phyloP scores from a whole-genome alignment of 2,888 invertebrate genomes.

The Leptopilina syphax region DNA sequence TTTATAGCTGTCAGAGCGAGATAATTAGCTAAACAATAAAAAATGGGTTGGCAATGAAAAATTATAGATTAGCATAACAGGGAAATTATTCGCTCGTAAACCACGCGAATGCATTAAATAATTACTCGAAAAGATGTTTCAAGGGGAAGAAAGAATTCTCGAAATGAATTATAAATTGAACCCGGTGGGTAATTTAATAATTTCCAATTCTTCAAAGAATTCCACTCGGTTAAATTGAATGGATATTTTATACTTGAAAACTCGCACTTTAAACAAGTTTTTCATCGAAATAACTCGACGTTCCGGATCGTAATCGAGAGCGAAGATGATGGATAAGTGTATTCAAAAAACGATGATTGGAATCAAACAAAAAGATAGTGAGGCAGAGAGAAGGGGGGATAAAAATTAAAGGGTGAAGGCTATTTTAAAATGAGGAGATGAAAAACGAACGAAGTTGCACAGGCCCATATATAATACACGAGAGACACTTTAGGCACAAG shows the following conservation, averaged over 20 bases:
- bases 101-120: constrained; percentile 27
- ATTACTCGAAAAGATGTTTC: background rate
- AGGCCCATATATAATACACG: background rate
- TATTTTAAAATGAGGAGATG: background rate
- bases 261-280: background rate
- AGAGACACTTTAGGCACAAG: no score
- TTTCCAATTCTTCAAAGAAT: no score
- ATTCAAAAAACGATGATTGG: constrained; percentile 6
- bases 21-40: background rate
- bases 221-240: no score
- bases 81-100: constrained; percentile 65
- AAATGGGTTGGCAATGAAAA: background rate
- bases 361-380: background rate
- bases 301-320: constrained; percentile 58
- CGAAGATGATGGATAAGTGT: constrained; percentile 63
- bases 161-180: background rate
- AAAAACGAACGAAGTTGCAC: background rate
- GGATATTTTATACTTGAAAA: no score
- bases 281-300: constrained; percentile 46
- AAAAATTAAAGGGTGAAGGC: constrained; percentile 4
- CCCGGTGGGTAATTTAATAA: no score
- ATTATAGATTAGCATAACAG: constrained; percentile 24
- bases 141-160: background rate
- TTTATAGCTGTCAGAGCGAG: background rate
- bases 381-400: background rate